Evolutionary conservation across 2,797 vertebrate genomes (phyloP), one percentile per base, ranked within the genome.

Genomic region (Urosaurus nigricauda): DNA sequence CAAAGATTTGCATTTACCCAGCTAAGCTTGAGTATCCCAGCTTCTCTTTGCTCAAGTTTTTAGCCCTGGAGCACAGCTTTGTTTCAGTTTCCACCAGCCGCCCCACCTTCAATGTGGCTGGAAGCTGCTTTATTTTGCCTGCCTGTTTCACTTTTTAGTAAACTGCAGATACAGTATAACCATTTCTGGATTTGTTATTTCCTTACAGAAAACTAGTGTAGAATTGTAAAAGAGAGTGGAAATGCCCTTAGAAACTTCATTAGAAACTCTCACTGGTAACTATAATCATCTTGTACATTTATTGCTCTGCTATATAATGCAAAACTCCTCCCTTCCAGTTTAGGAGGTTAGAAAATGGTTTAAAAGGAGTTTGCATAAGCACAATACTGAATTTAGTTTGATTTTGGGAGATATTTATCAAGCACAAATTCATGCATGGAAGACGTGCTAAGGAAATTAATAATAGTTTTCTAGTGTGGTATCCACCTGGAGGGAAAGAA

Each of bases 111-210:
- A 51, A 51, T 7, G 47, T 51, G 47, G 8, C 47, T 51, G 47
- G 47, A 51, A 51, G 47, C 47, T 7, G 47, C 47, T 51, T 51
- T 51, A 51, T 51, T 51, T 51, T 51, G 47, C 6, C 8, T 51
- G 47, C 8, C 47, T 51, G 8, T 51, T 51, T 51, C 8, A 51
- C 47, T 7, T 51, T 19, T 35, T 79, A 26, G 60, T 37, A 86
- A 86, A 78, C 3, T 65, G 56, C 74, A 65, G 37, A 13, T 63
- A n/a, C n/a, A n/a, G n/a, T n/a, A 63, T 77, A 63, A 65, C 47
- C 29, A 86, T 51, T 78, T 40, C 32, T 78, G 35, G 40, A 35
- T 86, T 78, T 58, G 16, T 79, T 17, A 65, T 85, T 83, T 60
- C 35, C 73, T 43, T 75, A 5, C 53, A 47, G 11, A 84, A 84